Base-by-base conservation (phyloP, 2,888 invertebrate genomes). In the Diarsia brunnea region DNA sequence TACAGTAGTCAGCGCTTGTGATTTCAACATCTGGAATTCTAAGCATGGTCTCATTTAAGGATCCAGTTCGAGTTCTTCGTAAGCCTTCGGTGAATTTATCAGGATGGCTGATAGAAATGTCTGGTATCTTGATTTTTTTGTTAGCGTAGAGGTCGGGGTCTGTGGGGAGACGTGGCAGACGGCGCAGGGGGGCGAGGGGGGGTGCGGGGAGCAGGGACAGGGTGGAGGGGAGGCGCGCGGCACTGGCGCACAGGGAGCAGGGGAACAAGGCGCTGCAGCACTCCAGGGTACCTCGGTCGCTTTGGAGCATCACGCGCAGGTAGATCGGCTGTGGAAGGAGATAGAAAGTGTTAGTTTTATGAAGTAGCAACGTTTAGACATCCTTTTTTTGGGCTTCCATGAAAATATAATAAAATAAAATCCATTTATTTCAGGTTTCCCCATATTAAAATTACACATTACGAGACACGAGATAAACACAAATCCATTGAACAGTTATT, bases 271-370 rank as follows among this genome's bases (percentile, higher is more conserved):
- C 91, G 94, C 96, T 95, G 97, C 97, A 97, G 95, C 98, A 97
- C 91, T 96, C 95, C 93, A 97, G 95, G 94, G 96, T 98, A 98
- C 98, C 98, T 98, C 98, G 97, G 93, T 98, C 97, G 91, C 97
- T 96, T 91, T 97, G 97, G 88, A 98, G 97, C 94, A 97, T 96
- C 95, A 98, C 97, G 91, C 97, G 97, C 89, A 98, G 97, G 97
- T 97, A 98, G 95, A 98, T 98, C 90, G 98, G 98, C 98, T 98
- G 98, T 10, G 70, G 64, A 21, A 43, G 1, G 64, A 65, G 0
- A 79, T 0, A 67, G 0, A 2, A 7, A 10, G 0, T 14, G 14
- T 70, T 47, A 55, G 0, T 45, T 7, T 55, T 14, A 14, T 24
- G 16, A 16, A 58, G 16, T 24, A 14, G 14, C 14, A 55, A 7